Evolutionary conservation across 1,140 invertebrate genomes (phyloP), one percentile per base, ranked within the genome.

Genomic region (Procambarus clarkii): DNA sequence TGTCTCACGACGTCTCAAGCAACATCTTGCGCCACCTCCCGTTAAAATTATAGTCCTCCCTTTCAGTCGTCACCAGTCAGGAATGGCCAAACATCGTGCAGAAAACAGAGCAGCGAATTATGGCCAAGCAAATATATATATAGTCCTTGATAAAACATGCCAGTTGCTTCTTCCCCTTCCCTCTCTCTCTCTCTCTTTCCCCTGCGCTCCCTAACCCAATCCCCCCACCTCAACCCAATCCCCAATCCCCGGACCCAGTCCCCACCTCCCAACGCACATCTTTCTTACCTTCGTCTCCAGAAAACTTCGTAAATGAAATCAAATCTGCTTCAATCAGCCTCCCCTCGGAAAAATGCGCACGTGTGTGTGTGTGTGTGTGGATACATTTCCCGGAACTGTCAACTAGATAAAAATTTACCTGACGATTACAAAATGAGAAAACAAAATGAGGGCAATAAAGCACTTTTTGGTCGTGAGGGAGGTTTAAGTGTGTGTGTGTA

Each of bases 401-500:
- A 21, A 8, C 15, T 21, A 18, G 8, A 18, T 9, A 9, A 18
- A 64, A 64, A 64, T 64, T 7, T 21, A 64, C 15, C 60, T 64
- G 60, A 13, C 60, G 7, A 64, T 64, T 64, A 15, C 60, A 3
- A 18, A 9, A 64, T 18, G 18, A 18, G 18, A 3, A 64, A 21
- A 64, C 21, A 64, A 9, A 9, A 3, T 64, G 60, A 64, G 60
- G n/a, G 21, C 9, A 64, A 64, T 64, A 64, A n/a, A n/a, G 18
- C 8, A 3, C 3, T 64, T 64, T 64, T n/a, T n/a, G n/a, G n/a
- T 64, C 3, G 18, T 64, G 15, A 78, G 44, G 13, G 24, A 48
- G 24, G 7, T 78, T 78, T 15, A 24, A 64, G 18, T 69, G 44
- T 85, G 64, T 85, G 64, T 85, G 64, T 85, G 64, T 85, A 44